Base-by-base conservation (phyloP, 2,888 invertebrate species). In the Girardia tigrina region DNA sequence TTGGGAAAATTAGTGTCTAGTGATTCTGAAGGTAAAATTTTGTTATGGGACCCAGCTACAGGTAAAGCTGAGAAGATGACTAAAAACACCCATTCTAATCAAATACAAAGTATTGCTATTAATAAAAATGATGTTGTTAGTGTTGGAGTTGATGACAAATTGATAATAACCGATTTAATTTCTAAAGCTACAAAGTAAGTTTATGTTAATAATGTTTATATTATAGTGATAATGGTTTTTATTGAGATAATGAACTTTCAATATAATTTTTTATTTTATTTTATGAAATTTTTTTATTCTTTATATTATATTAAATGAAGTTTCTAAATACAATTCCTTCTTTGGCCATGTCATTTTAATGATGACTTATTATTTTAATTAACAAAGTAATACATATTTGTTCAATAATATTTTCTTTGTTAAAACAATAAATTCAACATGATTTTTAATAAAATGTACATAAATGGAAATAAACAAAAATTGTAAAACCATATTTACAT, bases 131-230 rank as follows among this genome's bases (percentile, higher is more conserved):
- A 88, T 78, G 86, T 97, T 28, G 89, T 92, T 79, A 91, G 94
- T 0, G 90, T 91, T 80, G 93, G 93, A 71, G 93, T 97, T 81
- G 98, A 98, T 82, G 98, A 98, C 83, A 90, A 90, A 28, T 86
- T 97, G 77, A 88, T 91, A 70, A 81, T 81, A 70, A 82, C 85
- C 36, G 80, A 80, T 28, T 78, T 83, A 69, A 77, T 78, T 12
- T 79, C 80, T 85, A 88, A 81, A 36, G 89, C 90, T 28, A 92
- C 91, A 79, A 82, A 80, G 83, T 84, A 78, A 79, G 81, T 79
- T 36, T 12, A 12, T 36, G 16, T 36, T 36, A 36, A 12, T 36
- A 36, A 12, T 36, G 16, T 36, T 36, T 12, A 12, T 36, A 36
- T 36, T 36, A 36, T 36, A 12, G 16, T 36, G 8, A 36, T 36